Evolutionary conservation across 2,113 vertebrate genomes (phyloP), one percentile per base, ranked within the genome.

Genomic region (Phyllostomus discolor): DNA sequence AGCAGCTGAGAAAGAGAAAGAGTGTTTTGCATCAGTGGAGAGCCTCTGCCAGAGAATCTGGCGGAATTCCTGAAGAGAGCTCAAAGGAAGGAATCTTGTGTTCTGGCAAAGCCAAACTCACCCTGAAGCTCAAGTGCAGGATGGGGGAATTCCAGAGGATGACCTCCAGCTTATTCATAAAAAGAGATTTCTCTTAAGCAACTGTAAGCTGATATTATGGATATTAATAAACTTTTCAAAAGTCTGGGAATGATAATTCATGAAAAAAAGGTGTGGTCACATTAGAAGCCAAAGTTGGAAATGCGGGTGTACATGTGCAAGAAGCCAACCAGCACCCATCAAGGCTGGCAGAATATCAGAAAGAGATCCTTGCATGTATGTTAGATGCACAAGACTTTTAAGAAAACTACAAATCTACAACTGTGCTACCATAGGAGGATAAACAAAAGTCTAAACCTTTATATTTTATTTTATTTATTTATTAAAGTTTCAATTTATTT

Each of bases 171-270:
- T 99, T 94, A 99, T 57, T 54, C 99, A 99, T 80, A 41, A 99
- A 99, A 96, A 98, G 99, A 96, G 95, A 98, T 98, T 43, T 97
- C 99, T 90, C 99, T 99, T 97, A 98, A 98, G 94, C 99, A 99
- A 97, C 98, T 99, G 84, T 99, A 99, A 99, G 98, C 99, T 90
- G 99, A 99, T 98, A 99, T 99, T 98, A 98, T 99, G 98, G 99
- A 99, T 95, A 99, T 99, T 92, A 99, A 99, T 90, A 99, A 99
- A 98, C 99, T 99, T 98, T 99, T 99, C 98, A 99, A 99, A 98
- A 99, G 99, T 97, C 98, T 99, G 98, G 99, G 99, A 66, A 98
- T 99, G 99, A 99, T 99, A 99, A 99, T 99, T 95, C 99, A 99
- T 38, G 99, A 99, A 70, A 99, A 41, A 99, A 97, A 90, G 99